Base-by-base conservation (phyloP, 2,888 invertebrate genomes). In the Linnaemya vulpina region DNA sequence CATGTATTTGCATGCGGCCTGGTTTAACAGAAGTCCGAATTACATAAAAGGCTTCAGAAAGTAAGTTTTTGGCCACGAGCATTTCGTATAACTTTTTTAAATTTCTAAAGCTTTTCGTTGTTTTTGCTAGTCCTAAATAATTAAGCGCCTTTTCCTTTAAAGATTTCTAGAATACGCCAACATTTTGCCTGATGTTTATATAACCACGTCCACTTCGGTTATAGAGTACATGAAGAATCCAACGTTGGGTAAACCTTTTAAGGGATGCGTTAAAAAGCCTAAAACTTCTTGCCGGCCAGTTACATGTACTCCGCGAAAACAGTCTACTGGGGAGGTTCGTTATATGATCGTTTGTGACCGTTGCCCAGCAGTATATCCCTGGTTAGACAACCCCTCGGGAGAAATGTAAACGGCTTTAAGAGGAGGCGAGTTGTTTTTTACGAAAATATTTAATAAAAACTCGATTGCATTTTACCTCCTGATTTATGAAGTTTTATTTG, bases 1-100 rank as follows among this genome's bases (percentile, higher is more conserved):
- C 1, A 93, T 95, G 88, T 95, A 94, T 89, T 90, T 95, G 65
- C 95, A 96, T 89, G 94, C 95, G 3, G 94, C 94, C 7, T 95
- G 95, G 94, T 95, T 95, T 87, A 75, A 93, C 0, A 89, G 89
- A 35, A 91, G 93, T 77, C 92, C 93, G 11, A 93, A 93, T 30
- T 90, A 94, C 46, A 91, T 92, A 10, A 90, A 91, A 0, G 95
- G 94, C 1, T 93, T 94, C 49, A 89, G 90, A 13, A 92, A 93
- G 88, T 91, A 76, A 80, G 89, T 67, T 15, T n/a, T 4, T 17
- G 22, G 20, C 49, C 35, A 30, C 11, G 25, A 55, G 30, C n/a
- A n/a, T n/a, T n/a, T n/a, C n/a, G n/a, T n/a, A n/a, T n/a, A n/a
- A n/a, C n/a, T n/a, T n/a, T n/a, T n/a, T n/a, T n/a, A n/a, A n/a